Base-by-base conservation (phyloP, 1,140 invertebrate species). In the Sinonovacula constricta region DNA sequence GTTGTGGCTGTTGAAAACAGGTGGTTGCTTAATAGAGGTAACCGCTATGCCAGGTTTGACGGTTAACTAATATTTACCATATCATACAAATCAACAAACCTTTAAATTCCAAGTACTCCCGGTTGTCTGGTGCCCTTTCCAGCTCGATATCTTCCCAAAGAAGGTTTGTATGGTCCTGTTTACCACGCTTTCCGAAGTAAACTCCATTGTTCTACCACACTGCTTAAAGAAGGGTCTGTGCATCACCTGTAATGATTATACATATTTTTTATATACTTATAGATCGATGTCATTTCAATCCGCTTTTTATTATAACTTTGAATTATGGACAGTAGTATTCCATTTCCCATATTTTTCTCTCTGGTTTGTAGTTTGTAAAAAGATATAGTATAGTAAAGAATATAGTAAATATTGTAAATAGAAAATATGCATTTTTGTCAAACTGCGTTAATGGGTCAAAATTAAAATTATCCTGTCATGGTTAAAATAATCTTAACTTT, bases 181-280 rank as follows among this genome's bases (percentile, higher is more conserved):
- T n/a, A n/a, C n/a, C n/a, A n/a, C n/a, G n/a, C n/a, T n/a, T n/a
- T n/a, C n/a, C n/a, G n/a, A n/a, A n/a, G n/a, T n/a, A n/a, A n/a
- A n/a, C n/a, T n/a, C n/a, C n/a, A n/a, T n/a, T n/a, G n/a, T n/a
- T n/a, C n/a, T n/a, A n/a, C 18, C 65, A 28, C 3, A 34, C 28
- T 7, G 24, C 26, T 18, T 26, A 31, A 65, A 34, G 2, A 33
- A 65, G 62, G 22, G 62, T 65, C 26, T 4, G 2, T n/a, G 63
- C 63, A 66, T 45, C 39, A 26, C 34, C 51, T 49, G 39, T 66
- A 63, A 39, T 63, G 10, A 1, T 39, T 63, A n/a, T n/a, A n/a
- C n/a, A n/a, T n/a, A n/a, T n/a, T 63, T 31, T 26, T 63, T 63
- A 63, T 63, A 18, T 63, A 66, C 63, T 22, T 66, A 26, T 59